phyloP scores from a whole-genome alignment of 37 sponge, comb jelly and placozoan species.

The Amphimedon queenslandica region DNA sequence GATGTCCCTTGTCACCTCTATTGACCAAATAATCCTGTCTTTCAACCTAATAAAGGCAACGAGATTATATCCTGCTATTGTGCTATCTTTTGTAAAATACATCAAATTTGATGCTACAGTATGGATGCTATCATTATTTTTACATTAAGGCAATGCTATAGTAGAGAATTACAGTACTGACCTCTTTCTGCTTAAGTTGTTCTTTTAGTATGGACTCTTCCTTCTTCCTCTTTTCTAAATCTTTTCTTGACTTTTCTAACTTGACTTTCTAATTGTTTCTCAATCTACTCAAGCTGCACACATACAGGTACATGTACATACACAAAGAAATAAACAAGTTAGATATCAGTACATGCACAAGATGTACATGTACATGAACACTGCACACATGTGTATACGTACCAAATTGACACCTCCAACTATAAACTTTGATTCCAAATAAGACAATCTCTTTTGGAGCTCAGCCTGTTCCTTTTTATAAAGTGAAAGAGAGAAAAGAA shows the following conservation, averaged over 20 bases:
- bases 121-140: too few relatives aligned
- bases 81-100: too few relatives aligned
- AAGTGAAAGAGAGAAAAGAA: too few relatives aligned
- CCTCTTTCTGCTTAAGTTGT: slow-evolving; percentile 64
- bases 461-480: slow-evolving; percentile 68
- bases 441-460: slow-evolving; percentile 69
- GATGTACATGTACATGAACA: too few relatives aligned
- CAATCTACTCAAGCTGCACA: slow-evolving; percentile 90
- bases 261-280: slow-evolving; percentile 77
- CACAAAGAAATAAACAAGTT: too few relatives aligned
- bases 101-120: too few relatives aligned
- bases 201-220: slow-evolving; percentile 65
- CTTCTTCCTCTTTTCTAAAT: slow-evolving; percentile 71
- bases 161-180: too few relatives aligned
- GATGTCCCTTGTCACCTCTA: slow-evolving; percentile 92
- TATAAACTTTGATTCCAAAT: slow-evolving; percentile 86
- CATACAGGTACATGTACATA: too few relatives aligned
- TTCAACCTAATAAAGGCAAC: slow-evolving; percentile 60
- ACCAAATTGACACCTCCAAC: slow-evolving; percentile 97
- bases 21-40: slow-evolving; percentile 80
- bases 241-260: slow-evolving; percentile 85
- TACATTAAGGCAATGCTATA: too few relatives aligned
- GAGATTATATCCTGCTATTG: too few relatives aligned
- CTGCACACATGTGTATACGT: too few relatives aligned
- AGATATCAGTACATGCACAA: too few relatives aligned